Evolutionary conservation across 1,140 invertebrate genomes (phyloP), one percentile per base, ranked within the genome.

Genomic region (Heterodera schachtii): DNA sequence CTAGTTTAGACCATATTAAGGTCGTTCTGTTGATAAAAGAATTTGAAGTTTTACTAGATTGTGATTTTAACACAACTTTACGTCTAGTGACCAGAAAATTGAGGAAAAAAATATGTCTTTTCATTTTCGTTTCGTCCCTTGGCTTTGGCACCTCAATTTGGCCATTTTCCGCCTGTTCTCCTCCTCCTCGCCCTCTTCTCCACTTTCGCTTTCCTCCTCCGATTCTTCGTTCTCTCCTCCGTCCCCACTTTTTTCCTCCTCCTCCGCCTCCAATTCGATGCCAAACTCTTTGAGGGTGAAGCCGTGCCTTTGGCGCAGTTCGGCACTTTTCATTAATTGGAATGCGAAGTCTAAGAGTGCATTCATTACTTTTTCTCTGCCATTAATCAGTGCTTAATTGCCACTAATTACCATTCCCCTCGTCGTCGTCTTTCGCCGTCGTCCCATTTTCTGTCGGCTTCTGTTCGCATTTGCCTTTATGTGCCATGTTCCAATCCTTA

Each of bases 391-490:
- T n/a, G n/a, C n/a, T n/a, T n/a, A n/a, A n/a, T n/a, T n/a, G n/a
- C n/a, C n/a, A n/a, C n/a, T n/a, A n/a, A n/a, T n/a, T n/a, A 9
- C 4, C 47, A 4, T 60, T 60, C 5, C 11, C 19, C 19, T 60
- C 9, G 57, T 9, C 16, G 57, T 60, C 16, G 1, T 60, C 3
- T n/a, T n/a, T n/a, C n/a, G n/a, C n/a, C n/a, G n/a, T n/a, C n/a
- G n/a, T n/a, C n/a, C n/a, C n/a, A 16, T 60, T 60, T 16, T 1
- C 11, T 19, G 13, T 16, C 57, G 57, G 83, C 73, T 13, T 75
- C 78, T 75, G 70, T 81, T 82, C 88, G 90, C 95, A 96, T 71
- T 87, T 85, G 67, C 91, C 86, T 90, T 95, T 96, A 87, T 97
- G 95, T 19, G 92, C 92, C 82, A 91, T 90, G 43, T 78, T 66